Percentiles rank a stretch among this genome's conserved stretches.
These are phyloP conservation scores for Amia ocellicauda DNA, from an alignment of 2,113 vertebrate genomes.

Conservation along the genomic window DNA sequence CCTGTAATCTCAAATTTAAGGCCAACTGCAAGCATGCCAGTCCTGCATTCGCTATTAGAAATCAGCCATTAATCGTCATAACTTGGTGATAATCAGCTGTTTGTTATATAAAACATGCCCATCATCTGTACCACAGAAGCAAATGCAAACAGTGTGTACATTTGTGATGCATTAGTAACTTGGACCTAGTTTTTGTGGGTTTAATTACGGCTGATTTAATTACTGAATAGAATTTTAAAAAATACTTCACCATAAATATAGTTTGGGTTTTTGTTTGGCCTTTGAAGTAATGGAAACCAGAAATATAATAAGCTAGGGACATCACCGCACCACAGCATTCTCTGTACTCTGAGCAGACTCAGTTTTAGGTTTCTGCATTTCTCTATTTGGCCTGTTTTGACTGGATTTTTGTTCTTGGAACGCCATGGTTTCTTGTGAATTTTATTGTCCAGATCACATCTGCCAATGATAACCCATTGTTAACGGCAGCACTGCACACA, in stretches of 20 bases:
- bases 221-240: background rate
- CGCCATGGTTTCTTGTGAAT: constrained; percentile 30
- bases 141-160: background rate
- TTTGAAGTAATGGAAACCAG: no score
- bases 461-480: constrained; percentile 56
- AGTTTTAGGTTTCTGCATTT: background rate
- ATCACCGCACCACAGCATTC: no score
- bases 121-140: constrained; percentile 11
- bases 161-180: background rate
- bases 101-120: no score
- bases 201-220: no score
- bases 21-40: constrained; percentile 6
- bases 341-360: no score
- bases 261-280: no score
- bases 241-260: no score
- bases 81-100: background rate
- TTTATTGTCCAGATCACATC: constrained; percentile 47
- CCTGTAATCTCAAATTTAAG: constrained; percentile 11
- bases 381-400: constrained; percentile 3
- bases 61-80: background rate
- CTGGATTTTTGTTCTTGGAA: constrained; percentile 43
- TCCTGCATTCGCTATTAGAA: constrained; percentile 2
- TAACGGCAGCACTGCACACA: constrained; percentile 46
- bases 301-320: no score
- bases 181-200: background rate